Evolutionary conservation across 64 coral and sea anemone species (phyloP).

Genomic region (Montipora foliosa): DNA sequence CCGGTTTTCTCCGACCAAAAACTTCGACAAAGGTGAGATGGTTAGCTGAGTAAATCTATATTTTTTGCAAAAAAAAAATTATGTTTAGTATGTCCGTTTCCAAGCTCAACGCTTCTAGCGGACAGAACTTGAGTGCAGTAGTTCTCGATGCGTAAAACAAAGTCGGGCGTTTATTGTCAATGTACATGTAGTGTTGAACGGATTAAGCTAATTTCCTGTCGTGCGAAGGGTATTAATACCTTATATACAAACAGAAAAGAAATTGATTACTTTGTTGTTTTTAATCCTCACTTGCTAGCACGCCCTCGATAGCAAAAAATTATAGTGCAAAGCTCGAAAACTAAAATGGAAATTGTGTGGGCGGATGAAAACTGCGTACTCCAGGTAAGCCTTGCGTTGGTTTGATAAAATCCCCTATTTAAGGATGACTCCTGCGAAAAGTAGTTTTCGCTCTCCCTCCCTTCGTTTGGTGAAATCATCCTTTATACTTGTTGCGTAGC

Average conservation of each 20-base stretch:
- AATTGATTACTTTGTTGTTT: constrained; percentile 14
- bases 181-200: not conserved
- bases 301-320: not conserved
- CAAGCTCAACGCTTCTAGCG: not conserved
- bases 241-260: constrained; percentile 34
- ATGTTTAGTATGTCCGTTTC: not conserved
- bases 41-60: not conserved
- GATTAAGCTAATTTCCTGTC: constrained; percentile 25
- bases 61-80: not conserved
- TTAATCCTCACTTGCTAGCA: not conserved
- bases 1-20: not conserved
- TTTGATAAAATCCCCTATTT: too few species aligned
- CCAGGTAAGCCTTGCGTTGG: constrained; percentile 10
- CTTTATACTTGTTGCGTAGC: too few species aligned
- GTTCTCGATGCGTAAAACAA: not conserved
- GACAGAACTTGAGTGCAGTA: not conserved
- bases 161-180: not conserved
- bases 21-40: not conserved
- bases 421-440: too few species aligned
- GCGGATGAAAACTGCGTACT: not conserved
- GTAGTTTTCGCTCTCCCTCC: too few species aligned
- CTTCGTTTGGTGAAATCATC: too few species aligned
- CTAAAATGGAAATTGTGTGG: not conserved
- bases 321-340: not conserved
- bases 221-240: not conserved